These are phyloP conservation scores for Gandaritis pyraliata DNA, from an alignment of 2,888 invertebrate genomes.

Conservation along the genomic window DNA sequence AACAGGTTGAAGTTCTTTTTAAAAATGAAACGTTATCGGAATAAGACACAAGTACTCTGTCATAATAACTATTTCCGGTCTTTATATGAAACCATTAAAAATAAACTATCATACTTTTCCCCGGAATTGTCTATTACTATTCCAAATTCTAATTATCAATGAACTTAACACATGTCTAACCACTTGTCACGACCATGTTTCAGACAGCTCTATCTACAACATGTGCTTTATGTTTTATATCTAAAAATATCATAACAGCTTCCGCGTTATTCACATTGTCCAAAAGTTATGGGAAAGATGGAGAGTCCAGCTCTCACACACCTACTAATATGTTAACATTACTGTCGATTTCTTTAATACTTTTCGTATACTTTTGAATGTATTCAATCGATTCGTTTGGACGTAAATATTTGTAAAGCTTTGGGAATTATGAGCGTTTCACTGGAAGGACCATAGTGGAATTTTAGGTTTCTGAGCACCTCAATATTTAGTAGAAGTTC, in stretches of 20 bases:
- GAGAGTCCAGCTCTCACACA: conserved; percentile 53
- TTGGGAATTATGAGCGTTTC: conserved; percentile 34
- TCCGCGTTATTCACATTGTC: conserved; percentile 51
- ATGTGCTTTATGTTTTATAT: conserved; percentile 47
- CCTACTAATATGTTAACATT: conserved; percentile 56
- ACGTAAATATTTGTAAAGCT: conserved; percentile 45
- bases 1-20: not conserved
- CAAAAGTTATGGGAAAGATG: conserved; percentile 53
- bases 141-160: conserved; percentile 26
- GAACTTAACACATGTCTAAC: conserved; percentile 38
- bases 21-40: not conserved
- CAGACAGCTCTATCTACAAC: conserved; percentile 25
- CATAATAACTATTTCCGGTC: conserved; percentile 12
- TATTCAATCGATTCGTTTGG: conserved; percentile 45
- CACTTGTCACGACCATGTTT: conserved; percentile 26
- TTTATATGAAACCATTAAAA: conserved; percentile 1
- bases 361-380: conserved; percentile 43
- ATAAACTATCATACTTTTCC: conserved; percentile 12
- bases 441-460: too few species aligned
- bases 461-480: too few species aligned
- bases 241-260: conserved; percentile 52
- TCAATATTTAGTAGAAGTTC: too few species aligned
- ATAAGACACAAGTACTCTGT: not conserved
- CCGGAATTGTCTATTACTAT: conserved; percentile 8
- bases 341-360: conserved; percentile 54